Evolutionary conservation across 2,797 vertebrate species (phyloP), one percentile per base, ranked within the genome.

Genomic region (Rhincodon typus): DNA sequence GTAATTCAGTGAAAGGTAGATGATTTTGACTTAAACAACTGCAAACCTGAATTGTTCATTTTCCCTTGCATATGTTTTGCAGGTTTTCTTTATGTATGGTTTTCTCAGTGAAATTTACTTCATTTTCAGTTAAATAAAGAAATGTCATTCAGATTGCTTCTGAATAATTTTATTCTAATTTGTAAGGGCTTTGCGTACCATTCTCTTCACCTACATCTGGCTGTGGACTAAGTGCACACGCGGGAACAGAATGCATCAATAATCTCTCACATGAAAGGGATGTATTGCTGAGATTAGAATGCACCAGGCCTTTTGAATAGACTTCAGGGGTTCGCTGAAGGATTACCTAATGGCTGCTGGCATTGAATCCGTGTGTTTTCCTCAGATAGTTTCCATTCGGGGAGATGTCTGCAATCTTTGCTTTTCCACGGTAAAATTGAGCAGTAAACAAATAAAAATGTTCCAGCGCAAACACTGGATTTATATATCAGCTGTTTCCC

Each of bases 121-220:
- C 30, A 46, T 72, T 77, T 95, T 95, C 70, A 50, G 4, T 57
- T 77, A 50, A 17, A 77, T 34, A 77, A 27, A 72, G 53, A 95
- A 95, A 27, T 72, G 27, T 46, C 94, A 95, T 94, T 94, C 70
- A 27, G 4, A 94, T 46, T 77, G 94, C 7, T 72, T 95, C 10
- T 46, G 70, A 77, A 95, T 95, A 95, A 95, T 53, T 77, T 46
- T 53, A 77, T 95, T 95, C 94, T n/a, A 46, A 77, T 57, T 25
- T 77, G 70, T 57, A 38, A 57, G 70, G 70, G 17, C 46, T 95
- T 95, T 53, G 13, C 70, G 42, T 77, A 74, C 69, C 70, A 72
- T 95, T 95, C 94, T 95, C 94, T 95, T 95, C 94, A 74, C 94
- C 94, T 95, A 95, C 94, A 95, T 95, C 94, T 95, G 94, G 69